These are phyloP conservation scores for Oasisia sp. DNA, from an alignment of 2,888 invertebrate genomes.

Conservation along the genomic window DNA sequence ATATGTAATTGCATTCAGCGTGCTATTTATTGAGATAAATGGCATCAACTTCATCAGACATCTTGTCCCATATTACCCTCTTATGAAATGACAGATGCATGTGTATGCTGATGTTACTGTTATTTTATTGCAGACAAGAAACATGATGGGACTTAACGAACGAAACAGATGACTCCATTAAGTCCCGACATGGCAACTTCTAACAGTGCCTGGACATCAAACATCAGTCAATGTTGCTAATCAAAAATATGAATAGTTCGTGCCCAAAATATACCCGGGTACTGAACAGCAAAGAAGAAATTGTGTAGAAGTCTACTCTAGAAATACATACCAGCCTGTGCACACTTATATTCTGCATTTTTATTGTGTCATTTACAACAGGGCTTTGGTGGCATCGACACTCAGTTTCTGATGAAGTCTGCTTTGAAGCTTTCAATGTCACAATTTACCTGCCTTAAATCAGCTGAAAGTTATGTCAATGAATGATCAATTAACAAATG, in stretches of 20 bases:
- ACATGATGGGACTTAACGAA: constrained; percentile 2
- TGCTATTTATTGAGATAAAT: too few relatives aligned
- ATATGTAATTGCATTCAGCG: too few relatives aligned
- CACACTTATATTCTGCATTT: background rate
- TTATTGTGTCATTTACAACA: background rate
- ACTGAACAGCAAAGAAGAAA: background rate
- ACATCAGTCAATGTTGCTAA: background rate
- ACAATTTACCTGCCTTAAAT: background rate
- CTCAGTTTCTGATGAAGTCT: background rate
- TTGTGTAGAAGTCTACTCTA: background rate
- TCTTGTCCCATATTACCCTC: too few relatives aligned
- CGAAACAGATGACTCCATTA: background rate
- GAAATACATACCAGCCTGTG: background rate
- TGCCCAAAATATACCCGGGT: background rate
- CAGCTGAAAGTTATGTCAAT: background rate
- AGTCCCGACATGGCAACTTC: background rate
- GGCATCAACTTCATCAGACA: too few relatives aligned
- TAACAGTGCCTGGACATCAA: background rate
- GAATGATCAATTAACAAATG: background rate
- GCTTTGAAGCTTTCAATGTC: background rate
- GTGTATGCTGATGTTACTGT: background rate
- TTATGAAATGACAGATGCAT: background rate
- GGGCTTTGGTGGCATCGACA: background rate
- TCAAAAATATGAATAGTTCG: background rate
- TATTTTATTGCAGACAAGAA: background rate